phyloP scores from a whole-genome alignment of 2,797 vertebrate species.

The Lithobates pipiens region DNA sequence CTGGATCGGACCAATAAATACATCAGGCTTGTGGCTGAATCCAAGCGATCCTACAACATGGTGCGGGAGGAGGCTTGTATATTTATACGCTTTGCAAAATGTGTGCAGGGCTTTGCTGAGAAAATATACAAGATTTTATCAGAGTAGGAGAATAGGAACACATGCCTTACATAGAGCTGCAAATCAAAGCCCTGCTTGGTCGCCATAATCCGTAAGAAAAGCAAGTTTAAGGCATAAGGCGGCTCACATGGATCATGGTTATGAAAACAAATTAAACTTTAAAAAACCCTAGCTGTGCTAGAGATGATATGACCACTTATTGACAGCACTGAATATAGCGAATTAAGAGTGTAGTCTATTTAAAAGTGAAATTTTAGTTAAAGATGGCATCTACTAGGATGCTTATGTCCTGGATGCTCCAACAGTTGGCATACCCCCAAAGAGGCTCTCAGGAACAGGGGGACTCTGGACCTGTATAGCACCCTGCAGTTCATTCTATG shows the following conservation, averaged over 20 bases:
- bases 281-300: background rate
- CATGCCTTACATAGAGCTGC: constrained; percentile 1
- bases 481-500: no score
- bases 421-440: no score
- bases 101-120: constrained; percentile 29
- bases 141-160: constrained; percentile 30
- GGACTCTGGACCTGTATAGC: no score
- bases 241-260: background rate
- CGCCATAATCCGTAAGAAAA: constrained; percentile 27
- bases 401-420: no score
- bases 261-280: constrained; percentile 19
- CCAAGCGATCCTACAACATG: background rate
- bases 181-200: constrained; percentile 21
- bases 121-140: constrained; percentile 45
- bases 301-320: background rate
- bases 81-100: constrained; percentile 29
- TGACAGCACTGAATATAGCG: no score
- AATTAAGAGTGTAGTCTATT: no score
- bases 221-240: background rate
- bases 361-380: no score
- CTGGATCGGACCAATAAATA: constrained; percentile 16
- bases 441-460: no score
- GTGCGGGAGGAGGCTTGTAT: constrained; percentile 6
- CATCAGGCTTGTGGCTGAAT: background rate
- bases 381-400: no score